These are phyloP conservation scores for Batillaria attramentaria DNA, from an alignment of 1,140 invertebrate genomes.

Conservation along the genomic window DNA sequence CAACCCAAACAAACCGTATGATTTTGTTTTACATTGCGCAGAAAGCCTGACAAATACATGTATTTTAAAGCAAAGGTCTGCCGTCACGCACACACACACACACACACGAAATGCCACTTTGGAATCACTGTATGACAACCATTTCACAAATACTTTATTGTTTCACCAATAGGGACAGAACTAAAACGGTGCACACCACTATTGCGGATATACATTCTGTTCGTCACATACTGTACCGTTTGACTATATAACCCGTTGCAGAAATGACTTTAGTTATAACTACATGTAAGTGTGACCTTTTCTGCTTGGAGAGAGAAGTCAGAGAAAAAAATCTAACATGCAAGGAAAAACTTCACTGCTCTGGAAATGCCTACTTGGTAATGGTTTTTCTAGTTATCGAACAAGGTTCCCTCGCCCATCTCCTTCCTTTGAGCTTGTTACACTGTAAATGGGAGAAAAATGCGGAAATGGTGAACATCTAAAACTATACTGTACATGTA, in stretches of 20 bases:
- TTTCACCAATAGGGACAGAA: conserved; percentile 18
- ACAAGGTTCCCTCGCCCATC: neutral
- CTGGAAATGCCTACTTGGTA: neutral
- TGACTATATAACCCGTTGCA: no score
- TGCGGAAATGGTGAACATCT: neutral
- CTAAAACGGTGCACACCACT: conserved; percentile 17
- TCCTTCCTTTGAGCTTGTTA: neutral
- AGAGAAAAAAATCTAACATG: neutral
- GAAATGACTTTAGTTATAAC: neutral
- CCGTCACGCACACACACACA: neutral
- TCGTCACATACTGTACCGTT: no score
- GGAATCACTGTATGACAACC: neutral
- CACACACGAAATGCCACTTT: neutral
- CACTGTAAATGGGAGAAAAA: neutral
- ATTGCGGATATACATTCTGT: neutral
- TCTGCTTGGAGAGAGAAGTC: no score
- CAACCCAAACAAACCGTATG: neutral
- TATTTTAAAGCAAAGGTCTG: neutral
- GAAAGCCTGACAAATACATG: neutral
- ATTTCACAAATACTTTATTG: conserved; percentile 27
- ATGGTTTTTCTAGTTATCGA: neutral
- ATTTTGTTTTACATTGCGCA: neutral
- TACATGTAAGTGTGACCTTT: neutral
- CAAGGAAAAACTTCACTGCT: neutral
- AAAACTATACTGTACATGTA: neutral